These are phyloP conservation scores for Gortyna flavago DNA, from an alignment of 2,888 invertebrate species.

Conservation along the genomic window DNA sequence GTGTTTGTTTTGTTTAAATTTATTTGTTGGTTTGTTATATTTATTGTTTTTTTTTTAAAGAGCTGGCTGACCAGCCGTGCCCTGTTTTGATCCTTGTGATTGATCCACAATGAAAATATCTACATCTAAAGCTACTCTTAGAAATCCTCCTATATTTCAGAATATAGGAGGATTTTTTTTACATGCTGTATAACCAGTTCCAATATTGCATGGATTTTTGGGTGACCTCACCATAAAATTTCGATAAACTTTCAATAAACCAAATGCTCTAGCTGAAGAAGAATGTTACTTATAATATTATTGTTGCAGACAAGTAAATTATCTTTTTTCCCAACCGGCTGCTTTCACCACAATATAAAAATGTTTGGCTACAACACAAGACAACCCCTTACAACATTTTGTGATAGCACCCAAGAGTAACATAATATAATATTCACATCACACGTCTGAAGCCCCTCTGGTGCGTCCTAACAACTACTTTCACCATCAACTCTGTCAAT, in stretches of 20 bases:
- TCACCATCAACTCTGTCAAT: slow-evolving; percentile 85
- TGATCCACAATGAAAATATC: background rate
- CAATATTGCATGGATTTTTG: too few species aligned
- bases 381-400: slow-evolving; percentile 69
- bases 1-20: slow-evolving; percentile 26
- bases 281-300: background rate
- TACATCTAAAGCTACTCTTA: background rate
- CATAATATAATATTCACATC: slow-evolving; percentile 85
- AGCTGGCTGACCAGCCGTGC: background rate
- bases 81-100: background rate
- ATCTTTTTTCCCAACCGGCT: too few species aligned
- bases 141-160: background rate
- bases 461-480: slow-evolving; percentile 86
- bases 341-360: background rate
- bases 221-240: too few species aligned
- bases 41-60: background rate
- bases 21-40: background rate
- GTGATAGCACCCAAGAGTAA: slow-evolving; percentile 68
- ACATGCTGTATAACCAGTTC: background rate
- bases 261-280: background rate
- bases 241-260: background rate
- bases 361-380: slow-evolving; percentile 14
- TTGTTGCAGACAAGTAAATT: background rate
- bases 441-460: slow-evolving; percentile 81
- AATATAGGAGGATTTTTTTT: too few species aligned